These are phyloP conservation scores for Cordilura impudica DNA, from an alignment of 2,888 invertebrate species.

Conservation along the genomic window DNA sequence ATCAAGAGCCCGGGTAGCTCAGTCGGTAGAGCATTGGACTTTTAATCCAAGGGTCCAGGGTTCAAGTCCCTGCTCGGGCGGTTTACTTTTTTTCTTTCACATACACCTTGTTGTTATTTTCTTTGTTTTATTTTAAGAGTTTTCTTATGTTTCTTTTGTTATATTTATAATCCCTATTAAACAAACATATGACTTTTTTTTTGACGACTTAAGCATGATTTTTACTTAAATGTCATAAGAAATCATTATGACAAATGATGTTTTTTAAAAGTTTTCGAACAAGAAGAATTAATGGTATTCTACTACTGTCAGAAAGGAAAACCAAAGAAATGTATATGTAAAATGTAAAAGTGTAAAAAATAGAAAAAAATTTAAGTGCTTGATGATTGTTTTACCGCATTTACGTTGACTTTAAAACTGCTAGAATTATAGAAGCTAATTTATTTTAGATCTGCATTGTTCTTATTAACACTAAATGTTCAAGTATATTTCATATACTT, in stretches of 20 bases:
- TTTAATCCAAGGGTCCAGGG: slow-evolving; percentile 74
- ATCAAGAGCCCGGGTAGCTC: slow-evolving; percentile 69
- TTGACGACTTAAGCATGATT: slow-evolving; percentile 53
- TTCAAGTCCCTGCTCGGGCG: slow-evolving; percentile 73
- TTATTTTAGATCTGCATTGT: too few species aligned
- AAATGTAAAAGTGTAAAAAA: slow-evolving; percentile 3
- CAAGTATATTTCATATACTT: too few species aligned
- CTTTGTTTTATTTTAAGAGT: neutral
- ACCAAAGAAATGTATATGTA: neutral
- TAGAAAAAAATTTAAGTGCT: slow-evolving; percentile 19
- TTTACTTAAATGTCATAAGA: slow-evolving; percentile 57
- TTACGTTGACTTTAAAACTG: too few species aligned
- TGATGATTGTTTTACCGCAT: neutral
- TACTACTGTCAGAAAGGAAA: neutral
- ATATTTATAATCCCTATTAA: slow-evolving; percentile 31
- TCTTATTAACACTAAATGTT: too few species aligned
- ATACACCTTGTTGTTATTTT: neutral
- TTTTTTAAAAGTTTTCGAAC: slow-evolving; percentile 32
- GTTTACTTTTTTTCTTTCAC: slow-evolving; percentile 49
- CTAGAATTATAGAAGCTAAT: too few species aligned
- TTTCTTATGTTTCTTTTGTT: neutral
- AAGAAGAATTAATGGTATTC: neutral
- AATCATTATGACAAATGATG: slow-evolving; percentile 62
- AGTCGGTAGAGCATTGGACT: slow-evolving; percentile 73
- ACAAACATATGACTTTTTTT: slow-evolving; percentile 48